Percentiles rank a stretch among this genome's conserved stretches.
phyloP scores from a whole-genome alignment of 2,113 vertebrate genomes.

The Chaetodon trifascialis region DNA sequence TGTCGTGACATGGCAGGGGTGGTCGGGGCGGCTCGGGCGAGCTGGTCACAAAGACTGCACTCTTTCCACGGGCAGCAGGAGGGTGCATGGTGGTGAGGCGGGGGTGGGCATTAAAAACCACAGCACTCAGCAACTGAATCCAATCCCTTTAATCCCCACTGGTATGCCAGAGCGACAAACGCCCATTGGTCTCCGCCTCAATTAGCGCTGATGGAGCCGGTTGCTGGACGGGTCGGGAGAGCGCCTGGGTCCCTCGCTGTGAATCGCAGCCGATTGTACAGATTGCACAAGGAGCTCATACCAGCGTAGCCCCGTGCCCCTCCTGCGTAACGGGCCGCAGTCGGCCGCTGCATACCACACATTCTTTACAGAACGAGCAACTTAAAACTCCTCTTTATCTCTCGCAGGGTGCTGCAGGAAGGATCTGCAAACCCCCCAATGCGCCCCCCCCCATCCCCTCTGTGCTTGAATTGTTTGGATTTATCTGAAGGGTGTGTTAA shows the following conservation, averaged over 20 bases:
- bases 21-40: slow-evolving; percentile 57
- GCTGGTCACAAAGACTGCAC: slow-evolving; percentile 74
- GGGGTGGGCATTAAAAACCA: slow-evolving; percentile 75
- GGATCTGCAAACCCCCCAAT: slow-evolving; percentile 29
- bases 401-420: slow-evolving; percentile 13
- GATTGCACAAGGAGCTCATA: slow-evolving; percentile 30
- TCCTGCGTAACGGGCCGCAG: slow-evolving; percentile 33
- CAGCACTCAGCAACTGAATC: slow-evolving; percentile 81
- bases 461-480: slow-evolving; percentile 65
- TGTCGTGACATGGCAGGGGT: slow-evolving; percentile 70
- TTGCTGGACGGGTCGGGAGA: slow-evolving; percentile 61
- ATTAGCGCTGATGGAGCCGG: slow-evolving; percentile 65
- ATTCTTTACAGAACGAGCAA: slow-evolving; percentile 61
- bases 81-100: slow-evolving; percentile 28
- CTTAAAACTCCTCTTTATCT: slow-evolving; percentile 70
- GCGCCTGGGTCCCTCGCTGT: slow-evolving; percentile 28
- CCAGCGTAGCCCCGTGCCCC: slow-evolving; percentile 3
- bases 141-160: slow-evolving; percentile 83
- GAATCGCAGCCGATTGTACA: slow-evolving; percentile 1
- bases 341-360: slow-evolving; percentile 57
- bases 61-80: slow-evolving; percentile 64
- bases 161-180: slow-evolving; percentile 74
- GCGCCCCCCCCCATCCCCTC: neutral
- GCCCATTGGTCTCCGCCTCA: slow-evolving; percentile 70
- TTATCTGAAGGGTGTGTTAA: slow-evolving; percentile 69